These are phyloP conservation scores for Apamea sordens DNA, from an alignment of 2,888 invertebrate genomes.

Conservation along the genomic window DNA sequence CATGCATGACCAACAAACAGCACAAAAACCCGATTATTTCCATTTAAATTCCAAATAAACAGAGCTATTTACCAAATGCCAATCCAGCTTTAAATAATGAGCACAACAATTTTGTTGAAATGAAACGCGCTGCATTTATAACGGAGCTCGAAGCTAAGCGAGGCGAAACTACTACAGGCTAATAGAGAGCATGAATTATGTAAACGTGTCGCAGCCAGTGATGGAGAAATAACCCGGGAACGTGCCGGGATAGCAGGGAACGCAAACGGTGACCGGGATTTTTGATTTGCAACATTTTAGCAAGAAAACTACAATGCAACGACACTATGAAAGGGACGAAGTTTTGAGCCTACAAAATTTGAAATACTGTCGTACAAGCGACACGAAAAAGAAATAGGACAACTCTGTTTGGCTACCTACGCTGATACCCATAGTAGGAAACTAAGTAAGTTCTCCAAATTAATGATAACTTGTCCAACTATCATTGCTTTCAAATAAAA, in stretches of 20 bases:
- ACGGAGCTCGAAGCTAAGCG: slow-evolving; percentile 57
- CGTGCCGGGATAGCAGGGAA: slow-evolving; percentile 3
- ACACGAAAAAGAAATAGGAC: neutral
- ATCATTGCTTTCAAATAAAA: neutral
- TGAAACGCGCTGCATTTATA: slow-evolving; percentile 51
- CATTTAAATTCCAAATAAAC: slow-evolving; percentile 7
- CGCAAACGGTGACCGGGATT: slow-evolving; percentile 1
- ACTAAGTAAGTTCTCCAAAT: neutral
- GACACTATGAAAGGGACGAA: neutral
- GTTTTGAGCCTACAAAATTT: neutral
- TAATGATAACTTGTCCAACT: neutral
- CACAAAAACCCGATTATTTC: slow-evolving; percentile 4
- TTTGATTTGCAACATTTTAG: slow-evolving; percentile 2
- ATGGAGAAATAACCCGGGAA: slow-evolving; percentile 26
- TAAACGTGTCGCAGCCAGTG: slow-evolving; percentile 46
- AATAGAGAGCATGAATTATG: slow-evolving; percentile 66
- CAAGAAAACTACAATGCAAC: neutral
- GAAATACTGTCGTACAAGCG: neutral
- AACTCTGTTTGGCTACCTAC: neutral
- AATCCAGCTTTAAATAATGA: slow-evolving; percentile 48
- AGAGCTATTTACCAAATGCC: slow-evolving; percentile 34
- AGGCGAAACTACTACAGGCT: slow-evolving; percentile 60
- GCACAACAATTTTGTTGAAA: slow-evolving; percentile 45
- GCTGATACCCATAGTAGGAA: neutral
- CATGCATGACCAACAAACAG: neutral